Base-by-base conservation (phyloP, 2,888 invertebrate species). In the Apodemia hepburni region DNA sequence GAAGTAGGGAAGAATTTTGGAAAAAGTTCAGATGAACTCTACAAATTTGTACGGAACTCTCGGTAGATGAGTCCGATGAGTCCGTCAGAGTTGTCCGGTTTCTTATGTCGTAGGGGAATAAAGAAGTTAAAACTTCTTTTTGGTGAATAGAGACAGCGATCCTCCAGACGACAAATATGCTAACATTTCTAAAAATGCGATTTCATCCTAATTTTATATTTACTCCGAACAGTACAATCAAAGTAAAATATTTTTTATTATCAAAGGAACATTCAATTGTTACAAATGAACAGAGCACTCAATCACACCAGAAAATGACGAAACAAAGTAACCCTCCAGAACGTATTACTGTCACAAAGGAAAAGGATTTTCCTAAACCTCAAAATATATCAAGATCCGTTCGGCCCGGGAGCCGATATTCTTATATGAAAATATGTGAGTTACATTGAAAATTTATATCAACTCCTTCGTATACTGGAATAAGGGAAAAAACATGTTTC, bases 331-430 rank as follows among this genome's bases (percentile, higher is more conserved):
- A 68, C 70, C 71, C 71, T 38, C 58, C 12, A 70, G 74, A 72
- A 77, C 73, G 73, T 75, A 78, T 75, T 75, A 76, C 72, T 70
- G 71, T 70, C 72, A 66, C 70, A 71, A 69, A 69, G 64, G 71
- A 68, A 72, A 71, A 70, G 69, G 72, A 69, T 71, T 74, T 71
- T 68, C 69, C 69, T 73, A 69, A 72, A 71, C 73, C 75, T 70
- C 72, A 71, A 69, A 72, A 77, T 75, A 73, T 71, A 75, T 76
- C 73, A 73, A 68, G 62, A 64, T 66, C 61, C 66, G 67, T 69
- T 70, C 70, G 64, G 61, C 63, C 60, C 45, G 45, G 33, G 49
- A 54, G 59, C 57, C 64, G 57, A 66, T 65, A 65, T 68, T 65
- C 61, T 70, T 66, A 66, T 72, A 73, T 72, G 73, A 69, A 71